Percentiles rank a stretch among this genome's conserved stretches.
Conservation (phyloP, 2,797 vertebrate genomes). For the Molossus alvarezi region DNA sequence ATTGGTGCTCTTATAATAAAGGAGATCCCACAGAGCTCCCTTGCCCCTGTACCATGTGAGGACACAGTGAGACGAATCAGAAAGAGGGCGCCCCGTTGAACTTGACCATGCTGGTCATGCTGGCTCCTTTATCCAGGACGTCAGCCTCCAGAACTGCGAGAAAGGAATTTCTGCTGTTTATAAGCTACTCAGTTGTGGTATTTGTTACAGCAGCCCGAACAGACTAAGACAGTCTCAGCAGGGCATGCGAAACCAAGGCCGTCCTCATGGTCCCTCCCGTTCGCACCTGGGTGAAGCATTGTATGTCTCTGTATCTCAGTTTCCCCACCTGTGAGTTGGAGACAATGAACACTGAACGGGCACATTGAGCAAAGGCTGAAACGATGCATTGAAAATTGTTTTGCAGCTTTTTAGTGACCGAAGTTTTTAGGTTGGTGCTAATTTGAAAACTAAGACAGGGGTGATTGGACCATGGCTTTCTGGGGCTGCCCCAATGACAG, state of each 20-base stretch:
- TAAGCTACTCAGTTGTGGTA: neutral
- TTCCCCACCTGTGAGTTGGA: no score
- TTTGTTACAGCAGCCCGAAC: neutral
- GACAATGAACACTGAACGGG: neutral
- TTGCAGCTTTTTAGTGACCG: rapidly evolving
- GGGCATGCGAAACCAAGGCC: neutral
- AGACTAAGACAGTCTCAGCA: neutral
- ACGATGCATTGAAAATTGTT: rapidly evolving
- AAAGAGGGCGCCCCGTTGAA: no score
- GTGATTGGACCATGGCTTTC: neutral
- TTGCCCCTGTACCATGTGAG: neutral
- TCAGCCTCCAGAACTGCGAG: neutral
- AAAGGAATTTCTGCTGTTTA: neutral
- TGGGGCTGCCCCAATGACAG: neutral
- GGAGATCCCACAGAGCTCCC: neutral
- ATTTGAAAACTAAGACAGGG: neutral
- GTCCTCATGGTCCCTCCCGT: neutral
- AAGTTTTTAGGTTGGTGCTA: neutral
- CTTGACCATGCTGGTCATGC: rapidly evolving
- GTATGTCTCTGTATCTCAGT: neutral
- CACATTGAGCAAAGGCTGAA: neutral
- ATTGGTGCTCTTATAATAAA: neutral
- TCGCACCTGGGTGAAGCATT: neutral
- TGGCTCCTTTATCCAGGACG: no score
- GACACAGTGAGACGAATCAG: neutral